Evolutionary conservation across 2,888 invertebrate genomes (phyloP).

Genomic region (Drosophila meridionalis): DNA sequence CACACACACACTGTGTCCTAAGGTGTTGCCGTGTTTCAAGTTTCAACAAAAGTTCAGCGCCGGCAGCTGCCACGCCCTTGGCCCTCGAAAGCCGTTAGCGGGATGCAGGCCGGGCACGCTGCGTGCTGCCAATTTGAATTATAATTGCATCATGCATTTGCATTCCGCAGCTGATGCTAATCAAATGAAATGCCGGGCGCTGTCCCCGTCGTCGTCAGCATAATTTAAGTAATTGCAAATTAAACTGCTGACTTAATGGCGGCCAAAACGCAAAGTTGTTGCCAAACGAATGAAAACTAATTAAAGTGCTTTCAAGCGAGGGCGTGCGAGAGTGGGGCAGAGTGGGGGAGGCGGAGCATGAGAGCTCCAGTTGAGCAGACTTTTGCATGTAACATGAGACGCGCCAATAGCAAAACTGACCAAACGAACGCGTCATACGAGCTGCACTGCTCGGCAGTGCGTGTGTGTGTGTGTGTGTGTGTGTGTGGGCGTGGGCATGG

Average conservation of each 20-base stretch:
- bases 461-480: not conserved
- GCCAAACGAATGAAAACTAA: slow-evolving; percentile 47
- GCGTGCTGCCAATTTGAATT: slow-evolving; percentile 26
- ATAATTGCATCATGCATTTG: slow-evolving; percentile 35
- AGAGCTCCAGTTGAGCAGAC: not conserved
- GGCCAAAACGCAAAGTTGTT: slow-evolving; percentile 33
- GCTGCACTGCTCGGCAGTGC: slow-evolving; percentile 13
- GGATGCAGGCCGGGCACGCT: not conserved
- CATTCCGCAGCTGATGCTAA: slow-evolving; percentile 19
- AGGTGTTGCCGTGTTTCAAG: slow-evolving; percentile 19
- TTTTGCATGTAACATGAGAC: slow-evolving; percentile 46
- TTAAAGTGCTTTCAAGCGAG: slow-evolving; percentile 52
- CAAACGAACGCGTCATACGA: slow-evolving; percentile 59
- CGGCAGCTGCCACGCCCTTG: not conserved
- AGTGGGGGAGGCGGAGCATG: not conserved
- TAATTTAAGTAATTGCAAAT: slow-evolving; percentile 67
- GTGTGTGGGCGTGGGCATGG: slow-evolving; percentile 20
- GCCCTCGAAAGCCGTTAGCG: not conserved
- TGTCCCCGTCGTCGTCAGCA: slow-evolving; percentile 25
- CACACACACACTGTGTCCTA: slow-evolving; percentile 5
- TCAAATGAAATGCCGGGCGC: slow-evolving; percentile 41
- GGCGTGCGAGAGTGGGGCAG: not conserved
- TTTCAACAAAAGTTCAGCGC: slow-evolving; percentile 28
- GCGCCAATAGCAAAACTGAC: slow-evolving; percentile 37
- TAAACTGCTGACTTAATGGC: slow-evolving; percentile 57